Evolutionary conservation across 1,140 invertebrate species (phyloP), one percentile per base, ranked within the genome.

Genomic region (Cyclina sinensis): DNA sequence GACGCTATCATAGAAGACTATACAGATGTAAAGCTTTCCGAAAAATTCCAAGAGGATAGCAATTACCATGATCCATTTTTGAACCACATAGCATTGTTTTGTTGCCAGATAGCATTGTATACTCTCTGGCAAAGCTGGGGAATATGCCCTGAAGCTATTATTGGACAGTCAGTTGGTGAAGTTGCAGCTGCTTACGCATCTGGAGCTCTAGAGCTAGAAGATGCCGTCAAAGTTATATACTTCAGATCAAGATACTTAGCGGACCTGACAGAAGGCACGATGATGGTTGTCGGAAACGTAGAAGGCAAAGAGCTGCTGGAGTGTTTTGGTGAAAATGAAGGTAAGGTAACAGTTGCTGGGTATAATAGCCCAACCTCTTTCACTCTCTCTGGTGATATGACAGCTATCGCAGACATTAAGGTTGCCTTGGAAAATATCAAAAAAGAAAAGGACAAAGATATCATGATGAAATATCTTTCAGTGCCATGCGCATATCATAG

Each of bases 131-230:
- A 80, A 46, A 46, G 74, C 37, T 73, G 35, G 21, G 88, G 91
- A n/a, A 74, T 91, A 4, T 30, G 39, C 3, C 86, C 90, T 18
- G 46, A 74, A 62, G 46, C 48, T 11, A 70, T 92, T 30, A 46
- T 92, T 16, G 91, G 91, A 18, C 90, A 91, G 79, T 90, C 88
- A n/a, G 86, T 92, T 32, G 91, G 91, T 11, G 91, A 92, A 74
- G 90, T 92, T 24, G 88, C 91, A 27, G 90, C 91, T 4, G 88
- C 90, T 2, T 84, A 89, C 48, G 83, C 51, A 21, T 85, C 81
- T 30, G 91, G 91, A 5, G 30, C 68, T 35, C 37, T 91, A n/a
- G 46, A 74, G 21, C 57, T 91, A 11, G 37, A 80, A 43, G 37
- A 73, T 18, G 90, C 90, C 16, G 90, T 91, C 3, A 51, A 73